These are phyloP conservation scores for Pseudeuparius sepicola DNA, from an alignment of 2,888 invertebrate species.

Conservation along the genomic window DNA sequence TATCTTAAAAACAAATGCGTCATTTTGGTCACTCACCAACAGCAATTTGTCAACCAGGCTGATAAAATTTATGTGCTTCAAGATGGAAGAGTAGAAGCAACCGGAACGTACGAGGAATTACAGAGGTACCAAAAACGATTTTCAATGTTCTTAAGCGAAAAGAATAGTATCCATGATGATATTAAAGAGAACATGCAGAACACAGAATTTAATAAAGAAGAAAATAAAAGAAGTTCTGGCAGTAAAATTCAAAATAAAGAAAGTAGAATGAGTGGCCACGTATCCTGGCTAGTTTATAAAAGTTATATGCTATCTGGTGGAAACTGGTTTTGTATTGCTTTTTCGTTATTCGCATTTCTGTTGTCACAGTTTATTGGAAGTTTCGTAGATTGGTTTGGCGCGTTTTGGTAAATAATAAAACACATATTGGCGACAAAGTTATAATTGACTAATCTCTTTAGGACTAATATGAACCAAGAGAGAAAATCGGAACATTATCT, in stretches of 20 bases:
- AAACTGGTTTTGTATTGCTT: constrained; percentile 37
- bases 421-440: too few species aligned
- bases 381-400: constrained; percentile 68
- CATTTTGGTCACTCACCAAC: constrained; percentile 65
- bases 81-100: constrained; percentile 46
- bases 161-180: constrained; percentile 10
- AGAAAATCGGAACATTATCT: too few species aligned
- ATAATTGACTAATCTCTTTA: too few species aligned
- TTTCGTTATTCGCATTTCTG: constrained; percentile 43
- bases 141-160: constrained; percentile 39
- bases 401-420: constrained; percentile 71
- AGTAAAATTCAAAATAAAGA: background rate
- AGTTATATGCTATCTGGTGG: constrained; percentile 66
- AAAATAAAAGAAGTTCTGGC: background rate
- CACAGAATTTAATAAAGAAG: constrained; percentile 1
- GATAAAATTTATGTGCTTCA: constrained; percentile 46
- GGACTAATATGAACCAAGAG: too few species aligned
- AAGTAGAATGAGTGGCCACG: constrained; percentile 37
- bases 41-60: constrained; percentile 52
- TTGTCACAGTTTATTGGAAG: constrained; percentile 46
- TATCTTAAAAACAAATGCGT: constrained; percentile 56
- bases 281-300: constrained; percentile 44
- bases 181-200: constrained; percentile 7
- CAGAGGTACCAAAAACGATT: constrained; percentile 63
- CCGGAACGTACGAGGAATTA: constrained; percentile 59